Percentiles rank a stretch among this genome's conserved stretches.
phyloP scores from a whole-genome alignment of 2,888 invertebrate species.

The Gortyna flavago region DNA sequence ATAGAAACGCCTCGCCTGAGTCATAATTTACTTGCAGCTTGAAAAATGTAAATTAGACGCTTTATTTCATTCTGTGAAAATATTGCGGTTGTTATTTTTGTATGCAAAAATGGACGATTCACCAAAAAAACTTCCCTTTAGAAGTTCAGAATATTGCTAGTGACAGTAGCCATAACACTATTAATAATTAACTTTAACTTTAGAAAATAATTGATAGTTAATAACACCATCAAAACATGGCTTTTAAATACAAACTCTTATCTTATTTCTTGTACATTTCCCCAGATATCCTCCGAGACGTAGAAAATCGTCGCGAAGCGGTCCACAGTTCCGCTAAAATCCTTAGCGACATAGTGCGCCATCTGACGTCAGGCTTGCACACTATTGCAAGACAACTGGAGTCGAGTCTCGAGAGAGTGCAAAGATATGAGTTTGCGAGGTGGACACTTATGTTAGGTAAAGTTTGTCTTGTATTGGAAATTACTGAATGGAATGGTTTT shows the following conservation, averaged over 20 bases:
- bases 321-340: constrained; percentile 90
- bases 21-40: not conserved
- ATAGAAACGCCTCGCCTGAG: not conserved
- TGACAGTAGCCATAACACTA: not conserved
- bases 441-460: constrained; percentile 92
- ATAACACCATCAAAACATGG: not conserved
- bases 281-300: constrained; percentile 90
- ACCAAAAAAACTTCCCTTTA: not conserved
- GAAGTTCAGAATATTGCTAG: not conserved
- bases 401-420: constrained; percentile 85
- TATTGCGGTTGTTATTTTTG: not conserved
- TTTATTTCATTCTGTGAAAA: not conserved
- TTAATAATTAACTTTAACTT: not conserved
- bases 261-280: constrained; percentile 20
- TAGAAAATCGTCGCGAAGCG: constrained; percentile 89
- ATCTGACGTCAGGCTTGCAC: constrained; percentile 86
- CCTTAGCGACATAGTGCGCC: constrained; percentile 90
- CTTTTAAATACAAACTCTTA: not conserved
- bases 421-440: constrained; percentile 91
- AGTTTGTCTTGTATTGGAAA: constrained; percentile 54
- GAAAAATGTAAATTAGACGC: not conserved
- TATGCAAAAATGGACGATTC: not conserved
- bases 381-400: constrained; percentile 82
- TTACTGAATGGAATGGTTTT: constrained; percentile 18
- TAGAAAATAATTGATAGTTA: not conserved